Evolutionary conservation across 2,797 vertebrate species (phyloP), one percentile per base, ranked within the genome.

Genomic region (Cynodonichthys magdalenae): DNA sequence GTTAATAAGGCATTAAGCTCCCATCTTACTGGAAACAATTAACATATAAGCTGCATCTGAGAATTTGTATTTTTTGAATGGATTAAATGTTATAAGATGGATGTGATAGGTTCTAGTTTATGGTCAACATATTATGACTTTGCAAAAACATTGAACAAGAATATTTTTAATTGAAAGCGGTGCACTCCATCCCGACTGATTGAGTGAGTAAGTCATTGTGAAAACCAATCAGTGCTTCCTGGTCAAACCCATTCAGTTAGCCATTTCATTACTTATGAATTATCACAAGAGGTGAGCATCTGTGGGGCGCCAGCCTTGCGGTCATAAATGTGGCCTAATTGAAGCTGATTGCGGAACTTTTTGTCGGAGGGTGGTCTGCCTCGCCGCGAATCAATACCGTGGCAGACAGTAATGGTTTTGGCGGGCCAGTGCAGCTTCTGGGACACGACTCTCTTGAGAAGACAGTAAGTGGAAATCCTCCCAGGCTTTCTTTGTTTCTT

Each of bases 241-340:
- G 52, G 74, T 63, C 73, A 63, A 53, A 69, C 55, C 0, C 56
- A 46, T 68, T 42, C 49, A 31, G 70, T 66, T 29, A 56, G 56
- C 36, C 31, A 46, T 69, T 74, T 74, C 71, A 67, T 81, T 59
- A 76, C 63, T 70, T 73, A 59, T 82, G 56, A 80, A 55, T 84
- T 63, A 84, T 82, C 68, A 55, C 45, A 63, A 53, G 51, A 61
- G 66, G 53, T 27, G 48, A 79, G 58, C 73, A 27, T 73, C 62
- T 50, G 55, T 41, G 55, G 61, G 31, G 65, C 73, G 53, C 29
- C 50, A 24, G 78, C 53, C 53, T n/a, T 41, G 70, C 56, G 66
- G 57, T 69, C 81, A 53, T 87, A 82, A 88, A 90, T 75, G 81
- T 67, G 81, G 49, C 62, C 53, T 91, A 85, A 91, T 89, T 80